These are phyloP conservation scores for Catocala fraxini DNA, from an alignment of 2,888 invertebrate species.

Conservation along the genomic window DNA sequence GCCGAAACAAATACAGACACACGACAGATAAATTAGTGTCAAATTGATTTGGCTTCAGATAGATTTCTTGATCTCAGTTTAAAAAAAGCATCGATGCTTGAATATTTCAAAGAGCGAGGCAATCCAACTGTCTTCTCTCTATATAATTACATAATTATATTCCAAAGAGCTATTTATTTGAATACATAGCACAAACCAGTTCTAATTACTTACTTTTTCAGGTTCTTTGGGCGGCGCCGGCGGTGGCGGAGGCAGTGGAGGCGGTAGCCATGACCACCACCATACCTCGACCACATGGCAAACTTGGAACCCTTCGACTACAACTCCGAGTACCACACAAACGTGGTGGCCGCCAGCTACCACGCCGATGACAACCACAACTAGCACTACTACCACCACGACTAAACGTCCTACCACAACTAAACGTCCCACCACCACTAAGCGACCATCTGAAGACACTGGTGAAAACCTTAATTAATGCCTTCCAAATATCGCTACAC, in stretches of 20 bases:
- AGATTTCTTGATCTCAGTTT: no score
- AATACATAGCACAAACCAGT: not conserved
- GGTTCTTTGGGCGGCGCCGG: constrained; percentile 64
- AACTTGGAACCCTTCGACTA: constrained; percentile 68
- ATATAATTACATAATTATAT: no score
- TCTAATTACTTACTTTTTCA: constrained; percentile 31
- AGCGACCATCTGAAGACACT: constrained; percentile 39
- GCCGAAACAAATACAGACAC: no score
- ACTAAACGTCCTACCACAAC: constrained; percentile 50
- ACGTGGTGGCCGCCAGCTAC: constrained; percentile 65
- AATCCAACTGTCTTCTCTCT: no score
- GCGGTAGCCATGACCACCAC: constrained; percentile 63
- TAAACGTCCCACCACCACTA: constrained; percentile 47
- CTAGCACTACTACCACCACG: constrained; percentile 62
- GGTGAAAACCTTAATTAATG: constrained; percentile 43
- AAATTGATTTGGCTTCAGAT: no score
- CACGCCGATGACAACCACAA: constrained; percentile 64
- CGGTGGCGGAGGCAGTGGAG: constrained; percentile 43
- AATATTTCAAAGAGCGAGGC: no score
- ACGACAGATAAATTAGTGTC: no score
- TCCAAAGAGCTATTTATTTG: no score
- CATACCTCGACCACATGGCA: constrained; percentile 79
- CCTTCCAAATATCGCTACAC: no score
- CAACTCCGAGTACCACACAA: constrained; percentile 38
- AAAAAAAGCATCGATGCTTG: no score